phyloP scores from a whole-genome alignment of 2,113 vertebrate genomes.

The Psilopsiagon aymara region DNA sequence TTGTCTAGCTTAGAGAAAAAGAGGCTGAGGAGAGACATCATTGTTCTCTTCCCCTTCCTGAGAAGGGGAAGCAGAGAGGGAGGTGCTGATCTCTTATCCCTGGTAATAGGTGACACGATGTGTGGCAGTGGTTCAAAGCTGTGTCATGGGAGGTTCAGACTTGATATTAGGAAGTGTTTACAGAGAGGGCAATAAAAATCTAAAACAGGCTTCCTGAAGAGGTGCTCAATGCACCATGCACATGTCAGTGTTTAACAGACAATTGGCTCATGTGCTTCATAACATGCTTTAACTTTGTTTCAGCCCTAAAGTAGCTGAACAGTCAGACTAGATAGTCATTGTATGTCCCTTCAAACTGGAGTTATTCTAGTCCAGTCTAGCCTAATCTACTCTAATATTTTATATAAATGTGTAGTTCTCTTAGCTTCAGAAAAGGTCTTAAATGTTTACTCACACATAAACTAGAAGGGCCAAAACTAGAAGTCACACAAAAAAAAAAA shows the following conservation, averaged over 20 bases:
- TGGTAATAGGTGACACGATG: background rate
- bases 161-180: background rate
- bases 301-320: background rate
- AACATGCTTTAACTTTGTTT: background rate
- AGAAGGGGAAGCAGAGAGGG: background rate
- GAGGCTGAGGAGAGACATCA: background rate
- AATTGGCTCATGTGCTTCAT: background rate
- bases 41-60: background rate
- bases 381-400: background rate
- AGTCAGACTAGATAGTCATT: background rate
- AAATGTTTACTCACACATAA: background rate
- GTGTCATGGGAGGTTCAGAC: background rate
- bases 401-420: background rate
- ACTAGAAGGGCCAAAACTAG: background rate
- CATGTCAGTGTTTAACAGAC: background rate
- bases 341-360: background rate
- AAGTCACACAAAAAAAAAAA: background rate
- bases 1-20: background rate
- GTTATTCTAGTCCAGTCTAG: background rate
- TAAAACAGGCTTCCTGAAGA: background rate
- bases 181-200: background rate
- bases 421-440: background rate
- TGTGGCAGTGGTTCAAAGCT: background rate
- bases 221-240: rapidly evolving
- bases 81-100: background rate